Percentiles rank a stretch among this genome's conserved stretches.
These are phyloP conservation scores for Euzetes globulus DNA, from an alignment of 2,888 invertebrate genomes.

Conservation along the genomic window DNA sequence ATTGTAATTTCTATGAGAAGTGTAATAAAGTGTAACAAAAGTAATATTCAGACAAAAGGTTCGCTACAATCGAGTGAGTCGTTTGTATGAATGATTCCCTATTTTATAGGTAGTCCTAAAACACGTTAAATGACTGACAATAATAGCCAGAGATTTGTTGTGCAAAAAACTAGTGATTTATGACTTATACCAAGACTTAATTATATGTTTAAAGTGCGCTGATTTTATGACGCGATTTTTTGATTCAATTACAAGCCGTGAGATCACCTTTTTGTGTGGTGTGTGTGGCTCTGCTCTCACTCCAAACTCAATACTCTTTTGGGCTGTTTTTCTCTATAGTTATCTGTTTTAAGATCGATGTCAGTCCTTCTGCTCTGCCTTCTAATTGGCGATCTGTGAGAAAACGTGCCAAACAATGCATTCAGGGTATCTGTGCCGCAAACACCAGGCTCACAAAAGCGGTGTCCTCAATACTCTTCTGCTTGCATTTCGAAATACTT, in stretches of 20 bases:
- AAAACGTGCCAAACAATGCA: conserved; percentile 14
- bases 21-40: background rate
- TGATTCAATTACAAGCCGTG: conserved; percentile 12
- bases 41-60: background rate
- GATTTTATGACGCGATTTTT: conserved; percentile 12
- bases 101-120: background rate
- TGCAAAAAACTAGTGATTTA: background rate
- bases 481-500: too few species aligned
- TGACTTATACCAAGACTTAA: background rate
- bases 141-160: background rate
- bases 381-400: background rate
- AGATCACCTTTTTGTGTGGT: background rate
- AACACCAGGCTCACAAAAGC: too few species aligned
- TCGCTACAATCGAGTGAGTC: background rate
- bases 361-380: conserved; percentile 11
- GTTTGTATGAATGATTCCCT: background rate
- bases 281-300: background rate
- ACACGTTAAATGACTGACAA: background rate
- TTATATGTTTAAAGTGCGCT: background rate
- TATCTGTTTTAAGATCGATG: conserved; percentile 6
- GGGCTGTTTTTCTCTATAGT: background rate
- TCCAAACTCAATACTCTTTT: background rate
- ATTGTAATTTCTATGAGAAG: background rate
- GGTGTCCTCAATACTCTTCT: background rate
- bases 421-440: background rate